Evolutionary conservation across 2,888 invertebrate genomes (phyloP).

Genomic region (Lamellibrachia satsuma): DNA sequence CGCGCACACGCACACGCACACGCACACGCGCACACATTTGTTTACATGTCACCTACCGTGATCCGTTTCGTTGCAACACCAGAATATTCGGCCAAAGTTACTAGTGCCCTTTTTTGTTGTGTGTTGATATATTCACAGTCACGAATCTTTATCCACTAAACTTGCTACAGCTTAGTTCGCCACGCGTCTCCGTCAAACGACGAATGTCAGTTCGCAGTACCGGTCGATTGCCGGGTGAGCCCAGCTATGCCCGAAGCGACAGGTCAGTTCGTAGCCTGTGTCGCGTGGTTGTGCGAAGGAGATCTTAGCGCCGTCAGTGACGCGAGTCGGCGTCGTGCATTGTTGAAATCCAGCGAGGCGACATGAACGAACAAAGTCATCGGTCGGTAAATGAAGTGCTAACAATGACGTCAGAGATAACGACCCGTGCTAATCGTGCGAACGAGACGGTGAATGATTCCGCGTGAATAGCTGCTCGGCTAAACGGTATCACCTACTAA

Average conservation of each 20-base stretch:
- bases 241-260: not conserved
- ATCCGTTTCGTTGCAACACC: not conserved
- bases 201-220: not conserved
- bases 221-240: not conserved
- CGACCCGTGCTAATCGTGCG: not conserved
- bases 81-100: not conserved
- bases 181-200: not conserved
- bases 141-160: not conserved
- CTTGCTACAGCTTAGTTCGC: not conserved
- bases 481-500: not conserved
- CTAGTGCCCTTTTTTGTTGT: not conserved
- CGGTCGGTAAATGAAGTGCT: not conserved
- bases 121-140: not conserved
- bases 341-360: no score
- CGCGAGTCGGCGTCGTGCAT: not conserved
- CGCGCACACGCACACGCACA: not conserved
- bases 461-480: not conserved
- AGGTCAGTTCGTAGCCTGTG: not conserved
- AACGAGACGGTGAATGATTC: not conserved
- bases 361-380: not conserved
- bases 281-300: not conserved
- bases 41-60: not conserved
- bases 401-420: slow-evolving; percentile 12
- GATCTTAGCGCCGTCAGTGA: not conserved
- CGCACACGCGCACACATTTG: not conserved